Percentiles rank a stretch among this genome's conserved stretches.
These are phyloP conservation scores for Mylabris phalerata DNA, from an alignment of 1,140 invertebrate species.

Conservation along the genomic window DNA sequence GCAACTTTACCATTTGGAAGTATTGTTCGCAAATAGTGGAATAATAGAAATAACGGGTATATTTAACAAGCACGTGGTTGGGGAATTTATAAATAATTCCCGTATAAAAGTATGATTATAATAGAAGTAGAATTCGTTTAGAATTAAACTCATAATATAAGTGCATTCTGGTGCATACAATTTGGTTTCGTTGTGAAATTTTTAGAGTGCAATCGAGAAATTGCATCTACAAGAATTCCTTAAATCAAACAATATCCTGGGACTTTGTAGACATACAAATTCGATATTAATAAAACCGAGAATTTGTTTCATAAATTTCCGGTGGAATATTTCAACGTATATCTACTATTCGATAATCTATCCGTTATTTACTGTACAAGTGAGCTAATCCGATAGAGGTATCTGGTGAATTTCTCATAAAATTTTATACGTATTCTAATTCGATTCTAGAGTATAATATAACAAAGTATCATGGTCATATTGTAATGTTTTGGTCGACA, in stretches of 20 bases:
- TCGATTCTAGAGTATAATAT: conserved; percentile 2
- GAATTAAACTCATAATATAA: background rate
- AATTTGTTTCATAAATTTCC: too few relatives aligned
- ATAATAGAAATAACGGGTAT: background rate
- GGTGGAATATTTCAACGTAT: background rate
- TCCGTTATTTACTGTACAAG: too few relatives aligned
- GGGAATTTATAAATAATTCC: background rate
- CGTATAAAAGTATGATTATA: background rate
- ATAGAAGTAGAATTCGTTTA: background rate
- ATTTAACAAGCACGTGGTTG: background rate
- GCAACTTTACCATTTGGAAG: background rate
- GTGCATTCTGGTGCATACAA: background rate
- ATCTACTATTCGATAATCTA: background rate
- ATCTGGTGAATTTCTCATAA: conserved; percentile 11
- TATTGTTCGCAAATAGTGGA: background rate
- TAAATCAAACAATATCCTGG: too few relatives aligned
- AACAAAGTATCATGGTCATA: background rate
- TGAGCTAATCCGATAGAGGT: background rate
- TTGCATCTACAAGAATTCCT: background rate
- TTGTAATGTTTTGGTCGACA: background rate
- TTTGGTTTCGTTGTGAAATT: conserved; percentile 2
- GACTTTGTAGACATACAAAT: too few relatives aligned
- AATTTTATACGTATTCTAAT: conserved; percentile 12
- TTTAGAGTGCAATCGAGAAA: background rate
- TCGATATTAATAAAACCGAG: too few relatives aligned